Base-by-base conservation (phyloP, 2,888 invertebrate species). In the Adela reaumurella region DNA sequence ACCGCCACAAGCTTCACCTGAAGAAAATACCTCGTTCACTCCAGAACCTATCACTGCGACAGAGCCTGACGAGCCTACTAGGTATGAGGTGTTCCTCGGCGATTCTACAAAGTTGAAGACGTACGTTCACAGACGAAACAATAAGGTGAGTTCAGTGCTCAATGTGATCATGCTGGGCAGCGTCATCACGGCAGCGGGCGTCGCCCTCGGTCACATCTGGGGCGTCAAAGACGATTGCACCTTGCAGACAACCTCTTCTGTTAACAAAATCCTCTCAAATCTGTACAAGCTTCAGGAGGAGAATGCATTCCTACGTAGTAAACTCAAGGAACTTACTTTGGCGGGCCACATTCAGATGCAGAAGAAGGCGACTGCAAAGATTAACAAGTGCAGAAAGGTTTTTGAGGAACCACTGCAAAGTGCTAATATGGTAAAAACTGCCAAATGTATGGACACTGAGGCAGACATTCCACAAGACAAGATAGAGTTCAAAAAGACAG, bases 131-230 rank as follows among this genome's bases (percentile, higher is more conserved):
- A 65, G 66, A 58, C 63, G 76, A 55, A 80, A 80, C 55, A 77
- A 78, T 52, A 68, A 71, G 55, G 62, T 80, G 17, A 77, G 78
- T 50, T 72, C 70, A 47, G 67, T 80, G 24, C 66, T 80, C 8
- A 78, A 80, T 49, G 68, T 78, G 41, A 70, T 80, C 46, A 69
- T 80, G 56, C 58, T 80, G 43, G 79, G 77, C 19, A 78, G 78
- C 62, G 70, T 80, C 17, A 74, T 80, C 49, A 78, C 76, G 19
- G 77, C 79, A 17, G 74, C 73, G 20, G 78, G 79, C 17, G 70
- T 80, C 18, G 80, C 80, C 35, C 68, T 80, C 43, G 80, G 80
- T 1, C 78, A 80, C 54, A 74, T 78, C 67, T 80, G 80, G 80
- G 79, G 78, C 45, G 74, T 68, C 20, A 70, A 64, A 55, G 68